Evolutionary conservation across 2,888 invertebrate genomes (phyloP), one percentile per base, ranked within the genome.

Genomic region (Melitaea athalia): DNA sequence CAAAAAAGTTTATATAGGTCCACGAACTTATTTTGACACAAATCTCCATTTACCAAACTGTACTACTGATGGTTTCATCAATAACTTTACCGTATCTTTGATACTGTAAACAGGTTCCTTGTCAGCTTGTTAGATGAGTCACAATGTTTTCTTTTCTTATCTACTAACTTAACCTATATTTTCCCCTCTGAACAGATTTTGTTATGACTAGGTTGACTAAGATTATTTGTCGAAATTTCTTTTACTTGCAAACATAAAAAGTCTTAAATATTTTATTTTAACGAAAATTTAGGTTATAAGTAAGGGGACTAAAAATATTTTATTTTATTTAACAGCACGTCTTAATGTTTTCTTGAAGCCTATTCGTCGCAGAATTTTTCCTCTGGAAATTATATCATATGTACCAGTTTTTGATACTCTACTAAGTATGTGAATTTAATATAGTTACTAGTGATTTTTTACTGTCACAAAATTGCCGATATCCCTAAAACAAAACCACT

Each of bases 111-210:
- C 64, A 63, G 67, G 52, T 71, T 57, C 59, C 63, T 61, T 59
- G 69, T 64, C 69, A 55, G 17, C 42, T 57, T 43, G 57, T 57
- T 59, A 49, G 63, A 55, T 64, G 67, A 63, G 60, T 67, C 71
- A 63, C 70, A 63, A 67, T 64, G 69, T 69, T 71, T 64, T 50
- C n/a, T 24, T 71, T 67, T 68, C 69, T 67, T 67, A 64, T 67
- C 67, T 65, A 62, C 67, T 74, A 72, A 74, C 76, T 76, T 73
- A 72, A 73, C 69, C 72, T 72, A 76, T 74, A 75, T 76, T 76
- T 75, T 71, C 64, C 70, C 70, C 70, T 69, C 69, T 62, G 74
- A 71, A 77, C 72, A 76, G 77, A 77, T 75, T 77, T 76, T 73
- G 69, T 72, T 53, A 53, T 53, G 63, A 55, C 24, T 65, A 65